Percentiles rank a stretch among this genome's conserved stretches.
Conservation (phyloP, 2,888 invertebrate species). For the Tortricodes alternella region DNA sequence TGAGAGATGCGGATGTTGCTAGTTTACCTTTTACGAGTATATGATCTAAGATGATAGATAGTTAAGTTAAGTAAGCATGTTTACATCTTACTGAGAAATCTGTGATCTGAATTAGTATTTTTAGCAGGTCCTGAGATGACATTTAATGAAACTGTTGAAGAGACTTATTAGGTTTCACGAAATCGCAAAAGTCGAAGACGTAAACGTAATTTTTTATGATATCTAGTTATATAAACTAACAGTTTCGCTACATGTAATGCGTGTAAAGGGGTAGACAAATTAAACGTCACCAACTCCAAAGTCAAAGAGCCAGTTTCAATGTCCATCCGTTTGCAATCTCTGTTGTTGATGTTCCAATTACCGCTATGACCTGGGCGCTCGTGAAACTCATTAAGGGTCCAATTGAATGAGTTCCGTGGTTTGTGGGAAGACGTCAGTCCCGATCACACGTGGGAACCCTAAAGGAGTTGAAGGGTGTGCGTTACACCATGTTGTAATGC, state of each 20-base stretch:
- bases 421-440: constrained; percentile 7
- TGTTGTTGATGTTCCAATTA: constrained; percentile 13
- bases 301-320: not conserved
- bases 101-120: too few species aligned
- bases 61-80: not conserved
- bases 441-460: constrained; percentile 9
- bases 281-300: constrained; percentile 1
- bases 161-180: too few species aligned
- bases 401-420: not conserved
- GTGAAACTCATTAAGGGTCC: constrained; percentile 7
- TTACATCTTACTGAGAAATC: not conserved
- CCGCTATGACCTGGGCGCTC: constrained; percentile 3
- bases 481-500: constrained; percentile 1
- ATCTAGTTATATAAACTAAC: not conserved
- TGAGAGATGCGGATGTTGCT: constrained; percentile 22
- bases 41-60: constrained; percentile 16
- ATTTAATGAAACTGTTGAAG: too few species aligned
- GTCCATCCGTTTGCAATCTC: constrained; percentile 8
- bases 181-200: too few species aligned
- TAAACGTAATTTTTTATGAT: too few species aligned
- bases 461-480: not conserved
- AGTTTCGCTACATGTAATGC: not conserved
- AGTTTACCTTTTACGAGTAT: constrained; percentile 24
- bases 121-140: too few species aligned
- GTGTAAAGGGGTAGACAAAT: not conserved